These are phyloP conservation scores for Brachystomella parvula DNA, from an alignment of 1,140 invertebrate genomes.

Conservation along the genomic window DNA sequence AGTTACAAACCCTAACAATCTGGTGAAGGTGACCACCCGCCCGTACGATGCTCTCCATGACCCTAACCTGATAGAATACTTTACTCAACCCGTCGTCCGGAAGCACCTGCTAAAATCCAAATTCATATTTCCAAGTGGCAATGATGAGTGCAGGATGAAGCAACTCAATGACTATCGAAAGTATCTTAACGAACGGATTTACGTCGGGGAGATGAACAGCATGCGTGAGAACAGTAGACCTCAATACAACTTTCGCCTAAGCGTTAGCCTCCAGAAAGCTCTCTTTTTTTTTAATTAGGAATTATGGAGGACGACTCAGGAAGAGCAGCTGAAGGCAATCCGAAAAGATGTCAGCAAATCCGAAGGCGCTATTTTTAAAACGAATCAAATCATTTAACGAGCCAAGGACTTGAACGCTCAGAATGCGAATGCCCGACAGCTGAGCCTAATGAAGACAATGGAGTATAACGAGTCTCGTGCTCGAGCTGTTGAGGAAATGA, in stretches of 20 bases:
- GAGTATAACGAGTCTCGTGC: not conserved
- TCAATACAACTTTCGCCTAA: not conserved
- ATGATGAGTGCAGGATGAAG: not conserved
- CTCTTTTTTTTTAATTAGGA: not conserved
- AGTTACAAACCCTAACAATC: constrained; percentile 12
- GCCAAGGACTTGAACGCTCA: not conserved
- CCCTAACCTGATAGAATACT: not conserved
- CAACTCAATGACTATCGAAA: constrained; percentile 16
- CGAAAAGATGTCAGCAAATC: not conserved
- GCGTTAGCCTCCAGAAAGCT: not conserved
- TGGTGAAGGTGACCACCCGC: constrained; percentile 5
- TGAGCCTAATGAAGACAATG: not conserved
- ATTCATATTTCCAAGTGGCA: not conserved
- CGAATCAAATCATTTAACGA: not conserved
- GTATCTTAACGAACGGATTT: constrained; percentile 8
- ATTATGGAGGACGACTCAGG: not conserved
- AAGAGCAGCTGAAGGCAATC: not conserved
- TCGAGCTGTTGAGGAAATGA: not conserved
- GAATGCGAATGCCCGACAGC: not conserved
- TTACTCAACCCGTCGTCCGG: not conserved
- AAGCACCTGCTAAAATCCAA: not conserved
- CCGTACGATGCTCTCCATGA: constrained; percentile 19
- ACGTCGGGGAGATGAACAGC: not conserved
- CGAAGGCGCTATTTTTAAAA: not conserved
- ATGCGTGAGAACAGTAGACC: not conserved